A percentile compares a stretch with the other conserved stretches of the same genome.
Conservation (phyloP, 2,888 invertebrate genomes). For the Acleris literana region DNA sequence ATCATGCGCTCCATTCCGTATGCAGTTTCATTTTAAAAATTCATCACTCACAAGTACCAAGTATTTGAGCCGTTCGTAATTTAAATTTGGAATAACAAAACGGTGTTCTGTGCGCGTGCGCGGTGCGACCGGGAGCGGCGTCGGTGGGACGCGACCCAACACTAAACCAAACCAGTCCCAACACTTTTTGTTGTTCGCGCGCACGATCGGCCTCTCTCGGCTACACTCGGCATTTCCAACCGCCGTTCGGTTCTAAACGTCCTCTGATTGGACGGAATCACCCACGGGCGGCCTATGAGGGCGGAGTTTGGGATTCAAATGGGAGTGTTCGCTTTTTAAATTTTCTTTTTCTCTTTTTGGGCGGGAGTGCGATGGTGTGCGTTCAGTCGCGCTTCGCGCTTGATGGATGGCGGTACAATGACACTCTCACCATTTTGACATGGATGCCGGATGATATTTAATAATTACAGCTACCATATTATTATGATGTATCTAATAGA, state of each 20-base stretch:
- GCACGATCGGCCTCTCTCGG: conserved; percentile 72
- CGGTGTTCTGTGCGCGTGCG: conserved; percentile 75
- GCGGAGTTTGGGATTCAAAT: conserved; percentile 63
- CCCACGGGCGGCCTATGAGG: conserved; percentile 62
- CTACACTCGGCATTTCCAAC: conserved; percentile 56
- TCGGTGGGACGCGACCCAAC: conserved; percentile 83
- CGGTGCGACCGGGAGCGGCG: conserved; percentile 77
- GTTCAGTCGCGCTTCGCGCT: conserved; percentile 74
- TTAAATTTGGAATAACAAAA: conserved; percentile 48
- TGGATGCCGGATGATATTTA: conserved; percentile 26
- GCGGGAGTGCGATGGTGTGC: conserved; percentile 76
- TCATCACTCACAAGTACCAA: conserved; percentile 69
- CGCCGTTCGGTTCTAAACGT: conserved; percentile 50
- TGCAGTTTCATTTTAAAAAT: conserved; percentile 70
- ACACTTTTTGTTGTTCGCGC: conserved; percentile 81
- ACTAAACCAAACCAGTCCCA: conserved; percentile 82
- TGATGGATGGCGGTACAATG: conserved; percentile 73
- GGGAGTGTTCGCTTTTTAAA: conserved; percentile 81
- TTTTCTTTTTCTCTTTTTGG: conserved; percentile 83
- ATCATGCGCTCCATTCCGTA: conserved; percentile 79
- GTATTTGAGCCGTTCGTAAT: conserved; percentile 37
- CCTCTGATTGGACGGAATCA: conserved; percentile 54
- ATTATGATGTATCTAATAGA: neutral
- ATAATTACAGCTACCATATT: neutral
- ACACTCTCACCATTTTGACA: conserved; percentile 51